A percentile compares a stretch with the other conserved stretches of the same genome.
Evolutionary conservation across 1,140 invertebrate genomes (phyloP).

Genomic region (Bombus consobrinus): DNA sequence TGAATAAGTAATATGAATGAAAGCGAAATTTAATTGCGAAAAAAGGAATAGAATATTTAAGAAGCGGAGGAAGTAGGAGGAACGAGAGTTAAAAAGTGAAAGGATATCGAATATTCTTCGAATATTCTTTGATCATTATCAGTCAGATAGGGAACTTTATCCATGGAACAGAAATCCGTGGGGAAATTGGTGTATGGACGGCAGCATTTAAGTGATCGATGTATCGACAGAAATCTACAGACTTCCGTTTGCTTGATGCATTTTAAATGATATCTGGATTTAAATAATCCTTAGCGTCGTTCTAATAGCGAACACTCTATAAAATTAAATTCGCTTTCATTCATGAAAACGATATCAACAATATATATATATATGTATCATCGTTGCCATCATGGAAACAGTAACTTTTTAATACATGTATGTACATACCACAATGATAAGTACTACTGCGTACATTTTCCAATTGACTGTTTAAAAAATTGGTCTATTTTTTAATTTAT

Average conservation of each 20-base stretch:
- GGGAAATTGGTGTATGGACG: neutral
- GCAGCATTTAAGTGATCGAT: neutral
- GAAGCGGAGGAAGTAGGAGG: neutral
- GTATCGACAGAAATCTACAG: neutral
- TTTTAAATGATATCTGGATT: conserved; percentile 8
- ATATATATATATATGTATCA: neutral
- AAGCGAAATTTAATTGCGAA: neutral
- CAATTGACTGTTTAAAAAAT: neutral
- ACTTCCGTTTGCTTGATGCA: neutral
- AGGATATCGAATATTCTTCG: neutral
- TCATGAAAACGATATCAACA: neutral
- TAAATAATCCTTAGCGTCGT: neutral
- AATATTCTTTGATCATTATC: neutral
- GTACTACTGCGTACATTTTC: no score
- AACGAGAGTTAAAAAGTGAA: conserved; percentile 6
- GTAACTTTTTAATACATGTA: neutral
- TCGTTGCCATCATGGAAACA: neutral
- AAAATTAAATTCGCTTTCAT: neutral
- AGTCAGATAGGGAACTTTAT: neutral
- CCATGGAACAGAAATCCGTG: no score
- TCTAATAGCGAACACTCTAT: neutral
- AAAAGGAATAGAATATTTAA: neutral
- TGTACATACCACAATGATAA: neutral
- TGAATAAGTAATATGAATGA: neutral
- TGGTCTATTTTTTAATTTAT: no score